Base-by-base conservation (phyloP, 2,888 invertebrate species). In the Seladonia tumulorum region DNA sequence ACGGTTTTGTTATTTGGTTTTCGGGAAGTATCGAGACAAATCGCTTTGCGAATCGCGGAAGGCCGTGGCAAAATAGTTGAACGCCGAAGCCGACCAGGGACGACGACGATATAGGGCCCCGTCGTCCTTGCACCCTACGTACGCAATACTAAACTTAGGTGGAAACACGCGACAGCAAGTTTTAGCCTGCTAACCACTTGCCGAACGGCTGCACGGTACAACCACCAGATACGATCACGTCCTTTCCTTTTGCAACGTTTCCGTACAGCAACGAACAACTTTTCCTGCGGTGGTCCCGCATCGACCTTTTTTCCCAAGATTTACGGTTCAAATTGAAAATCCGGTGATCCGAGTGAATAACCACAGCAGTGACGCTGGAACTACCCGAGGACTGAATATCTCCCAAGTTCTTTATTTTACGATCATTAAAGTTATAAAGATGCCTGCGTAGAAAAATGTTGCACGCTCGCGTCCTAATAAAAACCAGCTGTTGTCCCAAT, bases 111-210 rank as follows among this genome's bases (percentile, higher is more conserved):
- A 5, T 3, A 63, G 18, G 35, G 3, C 3, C 57, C 3, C 57
- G 57, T n/a, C 57, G 57, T 57, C 29, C 29, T 29, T 29, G 35
- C 7, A 35, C 74, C 42, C 57, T 70, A 47, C 29, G 25, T n/a
- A 53, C 49, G 70, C 68, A 66, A 49, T 63, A 35, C 35, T 35
- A 29, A 77, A 83, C 60, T 81, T 29, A 14, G n/a, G 82, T 35
- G 60, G 16, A 70, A 57, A 75, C 60, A 60, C n/a, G 81, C 75
- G 39, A 82, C 79, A 68, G 73, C 73, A 83, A 83, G 71, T 60
- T 81, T 75, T 63, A 81, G 81, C 57, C 70, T 71, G 74, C 45
- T 75, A 75, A 70, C 66, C 73, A 79, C 63, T 49, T 81, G 79
- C 66, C 53, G 76, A 66, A 63, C 66, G 47, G 66, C 47, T 29